Evolutionary conservation across 2,113 vertebrate genomes (phyloP).

Genomic region (Protobothrops mucrosquamatus): DNA sequence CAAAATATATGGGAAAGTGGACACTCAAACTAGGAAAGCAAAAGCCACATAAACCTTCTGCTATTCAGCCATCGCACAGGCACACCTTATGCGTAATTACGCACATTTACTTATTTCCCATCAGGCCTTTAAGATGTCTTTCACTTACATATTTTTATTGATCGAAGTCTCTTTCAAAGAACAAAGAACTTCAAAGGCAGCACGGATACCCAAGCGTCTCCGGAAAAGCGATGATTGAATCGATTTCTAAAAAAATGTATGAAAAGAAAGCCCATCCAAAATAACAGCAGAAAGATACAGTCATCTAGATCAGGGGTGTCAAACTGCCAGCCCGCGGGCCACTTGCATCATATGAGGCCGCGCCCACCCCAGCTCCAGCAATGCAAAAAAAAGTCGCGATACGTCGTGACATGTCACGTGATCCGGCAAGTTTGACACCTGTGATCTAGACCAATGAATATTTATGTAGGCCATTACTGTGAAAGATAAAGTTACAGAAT

Average conservation of each 20-base stretch:
- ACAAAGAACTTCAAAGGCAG: conserved; percentile 88
- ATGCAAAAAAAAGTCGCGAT: too few species aligned
- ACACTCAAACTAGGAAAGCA: conserved; percentile 70
- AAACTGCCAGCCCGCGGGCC: too few species aligned
- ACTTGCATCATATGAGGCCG: too few species aligned
- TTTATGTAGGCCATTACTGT: neutral
- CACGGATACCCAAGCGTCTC: conserved; percentile 85
- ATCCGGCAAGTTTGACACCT: too few species aligned
- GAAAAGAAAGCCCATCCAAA: neutral
- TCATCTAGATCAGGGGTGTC: neutral
- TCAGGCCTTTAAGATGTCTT: neutral
- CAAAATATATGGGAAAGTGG: neutral
- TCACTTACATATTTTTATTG: conserved; percentile 56
- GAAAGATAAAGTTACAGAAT: neutral
- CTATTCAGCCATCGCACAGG: neutral
- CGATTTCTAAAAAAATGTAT: conserved; percentile 77
- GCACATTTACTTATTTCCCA: neutral
- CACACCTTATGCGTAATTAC: neutral
- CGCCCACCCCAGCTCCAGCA: too few species aligned
- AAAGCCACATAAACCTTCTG: neutral
- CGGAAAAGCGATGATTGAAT: conserved; percentile 89
- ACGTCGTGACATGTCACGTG: too few species aligned
- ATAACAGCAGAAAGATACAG: conserved; percentile 20
- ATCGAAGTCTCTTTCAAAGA: conserved; percentile 37
- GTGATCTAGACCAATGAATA: neutral